Conservation (phyloP, 1,140 invertebrate genomes). For the Neoseiulus cucumeris region DNA sequence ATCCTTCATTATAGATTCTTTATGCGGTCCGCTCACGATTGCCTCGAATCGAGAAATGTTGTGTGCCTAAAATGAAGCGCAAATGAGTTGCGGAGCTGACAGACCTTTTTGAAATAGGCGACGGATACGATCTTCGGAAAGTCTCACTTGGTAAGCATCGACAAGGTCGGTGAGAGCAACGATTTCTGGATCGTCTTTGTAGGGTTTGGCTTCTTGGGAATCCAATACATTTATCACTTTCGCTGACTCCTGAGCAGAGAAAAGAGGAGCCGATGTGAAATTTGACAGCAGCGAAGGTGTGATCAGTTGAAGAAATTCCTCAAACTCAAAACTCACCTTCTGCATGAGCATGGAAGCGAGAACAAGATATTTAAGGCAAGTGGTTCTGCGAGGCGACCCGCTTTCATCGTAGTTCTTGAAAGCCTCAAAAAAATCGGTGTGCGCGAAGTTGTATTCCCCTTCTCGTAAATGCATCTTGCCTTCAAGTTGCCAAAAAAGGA, state of each 20-base stretch:
- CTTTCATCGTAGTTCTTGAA: constrained; percentile 99
- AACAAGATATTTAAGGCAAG: constrained; percentile 94
- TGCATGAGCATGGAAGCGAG: constrained; percentile 79
- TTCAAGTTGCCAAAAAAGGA: constrained; percentile 57
- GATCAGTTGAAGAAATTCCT: no score
- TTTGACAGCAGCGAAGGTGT: no score
- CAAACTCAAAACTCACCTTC: constrained; percentile 9
- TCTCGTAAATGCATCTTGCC: constrained; percentile 99
- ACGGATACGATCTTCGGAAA: background rate
- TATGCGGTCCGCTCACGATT: constrained; percentile 76
- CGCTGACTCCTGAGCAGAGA: constrained; percentile 62
- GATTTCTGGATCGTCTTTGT: constrained; percentile 98
- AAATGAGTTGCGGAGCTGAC: constrained; percentile 16
- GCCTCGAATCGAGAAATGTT: constrained; percentile 97
- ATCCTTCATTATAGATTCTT: constrained; percentile 93
- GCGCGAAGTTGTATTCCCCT: constrained; percentile 94
- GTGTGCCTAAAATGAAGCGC: constrained; percentile 85
- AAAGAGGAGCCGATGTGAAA: no score
- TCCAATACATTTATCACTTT: constrained; percentile 99
- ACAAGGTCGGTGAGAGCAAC: constrained; percentile 98
- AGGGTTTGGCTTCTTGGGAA: constrained; percentile 98
- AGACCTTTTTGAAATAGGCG: constrained; percentile 1
- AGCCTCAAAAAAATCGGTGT: constrained; percentile 98
- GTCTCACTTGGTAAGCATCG: constrained; percentile 22
- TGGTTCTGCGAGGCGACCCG: constrained; percentile 86